Percentiles rank a stretch among this genome's conserved stretches.
Evolutionary conservation across 2,113 vertebrate genomes (phyloP).

Genomic region (Oncorhynchus mykiss): DNA sequence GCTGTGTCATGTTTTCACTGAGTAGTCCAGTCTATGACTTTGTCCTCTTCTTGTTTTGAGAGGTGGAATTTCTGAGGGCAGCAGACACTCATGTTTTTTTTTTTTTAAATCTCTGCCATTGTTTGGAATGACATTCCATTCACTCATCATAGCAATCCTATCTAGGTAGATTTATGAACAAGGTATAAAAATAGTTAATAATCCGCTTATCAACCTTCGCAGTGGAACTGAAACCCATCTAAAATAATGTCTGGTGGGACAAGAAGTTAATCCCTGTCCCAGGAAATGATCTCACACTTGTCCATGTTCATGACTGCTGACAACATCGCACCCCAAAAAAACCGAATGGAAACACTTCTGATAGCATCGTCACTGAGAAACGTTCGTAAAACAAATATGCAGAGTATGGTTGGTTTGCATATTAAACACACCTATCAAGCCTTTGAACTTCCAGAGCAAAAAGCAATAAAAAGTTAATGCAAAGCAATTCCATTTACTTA

Average conservation of each 20-base stretch:
- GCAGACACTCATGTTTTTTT: conserved; percentile 9
- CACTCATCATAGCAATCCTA: too few relatives aligned
- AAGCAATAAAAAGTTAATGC: too few relatives aligned
- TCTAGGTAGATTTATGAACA: too few relatives aligned
- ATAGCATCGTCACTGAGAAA: too few relatives aligned
- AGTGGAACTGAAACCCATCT: neutral
- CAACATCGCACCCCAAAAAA: neutral
- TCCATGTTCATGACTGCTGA: neutral
- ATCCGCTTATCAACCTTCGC: too few relatives aligned
- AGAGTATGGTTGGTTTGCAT: too few relatives aligned
- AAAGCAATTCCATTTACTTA: too few relatives aligned
- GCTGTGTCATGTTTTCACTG: conserved; percentile 16
- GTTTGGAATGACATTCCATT: conserved; percentile 16
- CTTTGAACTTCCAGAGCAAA: too few relatives aligned
- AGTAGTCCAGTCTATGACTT: neutral
- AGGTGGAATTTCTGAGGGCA: conserved; percentile 6
- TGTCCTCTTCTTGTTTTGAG: neutral
- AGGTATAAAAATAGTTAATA: too few relatives aligned
- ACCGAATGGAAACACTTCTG: too few relatives aligned
- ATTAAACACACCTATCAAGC: too few relatives aligned
- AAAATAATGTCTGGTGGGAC: conserved; percentile 5
- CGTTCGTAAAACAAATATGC: too few relatives aligned
- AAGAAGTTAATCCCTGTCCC: neutral
- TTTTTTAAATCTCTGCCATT: conserved; percentile 32
- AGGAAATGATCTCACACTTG: neutral